These are phyloP conservation scores for Hyla sarda DNA, from an alignment of 2,113 vertebrate genomes.

Conservation along the genomic window DNA sequence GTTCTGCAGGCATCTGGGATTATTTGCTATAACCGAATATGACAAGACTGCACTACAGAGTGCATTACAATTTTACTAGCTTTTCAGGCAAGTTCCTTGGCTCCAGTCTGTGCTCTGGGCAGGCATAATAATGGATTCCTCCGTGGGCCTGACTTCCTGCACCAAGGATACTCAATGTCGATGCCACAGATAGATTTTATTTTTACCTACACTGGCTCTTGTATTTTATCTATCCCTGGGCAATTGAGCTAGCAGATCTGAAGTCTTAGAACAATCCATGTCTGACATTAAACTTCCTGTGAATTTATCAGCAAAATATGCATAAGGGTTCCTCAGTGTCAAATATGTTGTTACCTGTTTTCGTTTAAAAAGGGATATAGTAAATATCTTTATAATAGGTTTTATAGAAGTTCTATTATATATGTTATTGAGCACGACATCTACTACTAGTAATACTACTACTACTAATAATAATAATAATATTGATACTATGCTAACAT, in stretches of 20 bases:
- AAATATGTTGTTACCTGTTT: neutral
- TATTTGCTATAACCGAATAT: conserved; percentile 99
- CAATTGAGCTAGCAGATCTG: conserved; percentile 31
- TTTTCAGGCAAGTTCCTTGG: conserved; percentile 86
- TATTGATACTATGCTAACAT: too few relatives aligned
- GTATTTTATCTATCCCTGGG: conserved; percentile 58
- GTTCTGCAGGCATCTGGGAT: conserved; percentile 99
- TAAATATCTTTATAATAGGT: neutral
- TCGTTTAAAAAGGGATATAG: neutral
- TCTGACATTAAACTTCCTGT: neutral
- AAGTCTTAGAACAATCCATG: conserved; percentile 33
- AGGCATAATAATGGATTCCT: conserved; percentile 84
- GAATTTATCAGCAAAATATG: conserved; percentile 3
- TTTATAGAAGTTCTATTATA: neutral
- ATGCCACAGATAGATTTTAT: conserved; percentile 67
- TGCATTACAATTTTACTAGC: conserved; percentile 99
- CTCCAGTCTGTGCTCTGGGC: conserved; percentile 79
- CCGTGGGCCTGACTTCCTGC: conserved; percentile 78
- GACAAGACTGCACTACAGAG: conserved; percentile 98
- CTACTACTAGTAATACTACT: neutral
- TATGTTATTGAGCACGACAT: neutral
- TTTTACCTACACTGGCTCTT: conserved; percentile 44
- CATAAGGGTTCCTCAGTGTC: neutral
- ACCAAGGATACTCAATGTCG: conserved; percentile 82
- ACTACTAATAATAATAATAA: too few relatives aligned